Percentiles rank a stretch among this genome's conserved stretches.
Evolutionary conservation across 2,113 vertebrate species (phyloP).

Genomic region (Gnathonemus longibarbis): DNA sequence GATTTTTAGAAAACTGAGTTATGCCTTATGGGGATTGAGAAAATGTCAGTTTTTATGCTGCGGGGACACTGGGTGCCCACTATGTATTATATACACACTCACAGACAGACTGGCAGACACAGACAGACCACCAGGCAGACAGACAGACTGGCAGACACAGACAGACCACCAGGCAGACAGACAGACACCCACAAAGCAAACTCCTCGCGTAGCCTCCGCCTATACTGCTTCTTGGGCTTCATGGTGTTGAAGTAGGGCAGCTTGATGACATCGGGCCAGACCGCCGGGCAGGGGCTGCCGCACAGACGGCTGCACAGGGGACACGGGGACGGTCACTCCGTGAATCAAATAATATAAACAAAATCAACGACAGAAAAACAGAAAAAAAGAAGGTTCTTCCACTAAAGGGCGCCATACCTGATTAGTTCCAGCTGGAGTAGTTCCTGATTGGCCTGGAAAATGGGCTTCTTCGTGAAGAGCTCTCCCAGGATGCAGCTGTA

Average conservation of each 20-base stretch:
- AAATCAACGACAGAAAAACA: background rate
- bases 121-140: background rate
- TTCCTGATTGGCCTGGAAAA: conserved; percentile 98
- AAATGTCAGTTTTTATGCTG: background rate
- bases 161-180: background rate
- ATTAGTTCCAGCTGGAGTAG: conserved; percentile 94
- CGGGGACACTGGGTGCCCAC: too few species aligned
- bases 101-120: too few species aligned
- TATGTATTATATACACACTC: background rate
- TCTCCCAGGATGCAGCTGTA: conserved; percentile 93
- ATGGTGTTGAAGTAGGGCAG: conserved; percentile 97
- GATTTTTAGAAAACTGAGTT: background rate
- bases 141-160: background rate
- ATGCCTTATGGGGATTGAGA: background rate
- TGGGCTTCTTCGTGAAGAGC: conserved; percentile 96
- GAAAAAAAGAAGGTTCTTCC: background rate
- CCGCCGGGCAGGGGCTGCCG: conserved; percentile 90
- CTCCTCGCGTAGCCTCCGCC: conserved; percentile 86
- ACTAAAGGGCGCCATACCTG: conserved; percentile 62
- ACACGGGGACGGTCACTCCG: conserved; percentile 8
- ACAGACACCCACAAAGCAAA: conserved; percentile 76
- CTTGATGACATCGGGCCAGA: conserved; percentile 96
- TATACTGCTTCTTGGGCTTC: conserved; percentile 98
- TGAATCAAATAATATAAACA: background rate
- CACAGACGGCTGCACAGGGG: conserved; percentile 75